Conservation (phyloP, 92 coral and sea anemone genomes). For the Paragorgia papillata region DNA sequence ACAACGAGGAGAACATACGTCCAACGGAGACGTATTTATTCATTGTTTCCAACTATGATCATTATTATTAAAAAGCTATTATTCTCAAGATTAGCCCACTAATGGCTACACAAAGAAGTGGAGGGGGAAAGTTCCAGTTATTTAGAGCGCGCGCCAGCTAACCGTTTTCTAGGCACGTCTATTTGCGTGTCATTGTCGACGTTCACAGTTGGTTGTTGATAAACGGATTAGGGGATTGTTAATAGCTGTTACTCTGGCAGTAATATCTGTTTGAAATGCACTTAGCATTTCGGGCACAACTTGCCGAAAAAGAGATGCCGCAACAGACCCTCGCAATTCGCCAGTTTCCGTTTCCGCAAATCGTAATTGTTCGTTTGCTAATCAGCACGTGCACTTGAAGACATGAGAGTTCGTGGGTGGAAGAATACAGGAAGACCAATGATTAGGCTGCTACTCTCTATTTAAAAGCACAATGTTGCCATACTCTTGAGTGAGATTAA, state of each 20-base stretch:
- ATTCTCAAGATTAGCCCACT: background rate
- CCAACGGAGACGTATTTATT: background rate
- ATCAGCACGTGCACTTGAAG: constrained; percentile 13
- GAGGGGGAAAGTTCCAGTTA: background rate
- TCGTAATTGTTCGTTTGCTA: background rate
- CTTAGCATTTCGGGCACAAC: background rate
- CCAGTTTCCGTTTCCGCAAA: constrained; percentile 11
- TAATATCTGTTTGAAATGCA: constrained; percentile 13
- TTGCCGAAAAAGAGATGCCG: background rate
- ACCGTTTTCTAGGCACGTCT: background rate
- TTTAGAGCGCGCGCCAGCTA: background rate
- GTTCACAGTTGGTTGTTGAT: constrained; percentile 17
- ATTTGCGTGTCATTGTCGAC: background rate
- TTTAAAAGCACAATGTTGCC: constrained; percentile 12
- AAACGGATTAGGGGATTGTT: constrained; percentile 31
- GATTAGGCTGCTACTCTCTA: background rate
- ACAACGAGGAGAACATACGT: background rate
- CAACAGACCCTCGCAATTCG: constrained; percentile 11
- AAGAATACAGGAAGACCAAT: constrained; percentile 7
- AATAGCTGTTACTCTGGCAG: constrained; percentile 10
- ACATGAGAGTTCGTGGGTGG: constrained; percentile 20
- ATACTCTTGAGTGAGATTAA: background rate
- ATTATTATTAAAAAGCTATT: background rate
- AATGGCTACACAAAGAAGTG: background rate
- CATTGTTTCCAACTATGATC: background rate